Base-by-base conservation (phyloP, 2,797 vertebrate species). In the Kryptopterus vitreolus region DNA sequence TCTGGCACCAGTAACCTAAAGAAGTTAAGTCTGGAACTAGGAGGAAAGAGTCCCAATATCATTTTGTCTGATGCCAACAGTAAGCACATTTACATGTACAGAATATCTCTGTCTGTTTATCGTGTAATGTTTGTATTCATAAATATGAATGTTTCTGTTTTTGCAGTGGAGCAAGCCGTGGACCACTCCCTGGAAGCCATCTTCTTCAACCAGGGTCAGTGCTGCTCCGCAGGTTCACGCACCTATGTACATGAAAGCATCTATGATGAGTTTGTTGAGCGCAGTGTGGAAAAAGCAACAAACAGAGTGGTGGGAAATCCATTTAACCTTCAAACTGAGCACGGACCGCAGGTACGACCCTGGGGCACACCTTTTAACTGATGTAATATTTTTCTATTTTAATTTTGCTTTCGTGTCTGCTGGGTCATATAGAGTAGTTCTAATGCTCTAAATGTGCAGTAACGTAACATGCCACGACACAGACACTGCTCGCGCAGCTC, bases 151-250 rank as follows among this genome's bases (percentile, higher is more conserved):
- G n/a, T 29, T 72, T 46, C 26, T 78, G 48, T 35, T 24, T 59
- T 48, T 55, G 9, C 63, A 98, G 97, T 99, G 96, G 95, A 94
- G 85, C 94, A 95, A 83, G 97, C 97, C 0, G 98, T 98, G 87
- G 97, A 99, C 86, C 97, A 98, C 90, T 89, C 97, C 85, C 97
- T 98, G 88, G 94, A 94, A 0, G 97, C 95, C 62, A 92, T 98
- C 71, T 99, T 99, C 90, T 99, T 99, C 91, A 99, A 99, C 91
- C 97, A 98, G 91, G 98, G 98, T 68, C 98, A 99, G 92, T 98
- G 97, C 70, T 99, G 98, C 87, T 96, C 94, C 0, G 97, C 97
- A 0, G 98, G 96, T 2, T 96, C 97, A 31, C 91, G 98, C 13
- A 98, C 96, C 0, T 99, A 92, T 0, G 97, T 98, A 75, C 97